Base-by-base conservation (phyloP, 2,888 invertebrate genomes). In the Clivina fossor region DNA sequence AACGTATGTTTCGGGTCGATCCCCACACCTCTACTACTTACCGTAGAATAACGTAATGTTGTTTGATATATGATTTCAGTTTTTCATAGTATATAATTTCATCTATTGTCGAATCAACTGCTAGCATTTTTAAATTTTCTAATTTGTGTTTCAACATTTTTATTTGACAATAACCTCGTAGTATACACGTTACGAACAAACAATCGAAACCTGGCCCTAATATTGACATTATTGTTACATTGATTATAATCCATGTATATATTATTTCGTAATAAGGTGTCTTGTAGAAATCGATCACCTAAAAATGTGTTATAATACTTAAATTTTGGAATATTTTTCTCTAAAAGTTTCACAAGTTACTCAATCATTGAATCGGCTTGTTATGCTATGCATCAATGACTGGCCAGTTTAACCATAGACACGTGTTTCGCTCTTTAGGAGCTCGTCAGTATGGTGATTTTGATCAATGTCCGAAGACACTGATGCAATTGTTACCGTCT, bases 221-320 rank as follows among this genome's bases (percentile, higher is more conserved):
- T 19, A 40, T 40, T 19, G 40, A n/a, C 7, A 40, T 18, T n/a
- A 40, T 40, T 9, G 11, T 7, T 9, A 5, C 19, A 19, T 40
- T 40, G 2, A 18, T 11, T 20, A 16, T n/a, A 20, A n/a, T n/a
- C 40, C 40, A 40, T 8, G 22, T 8, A 22, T 19, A 40, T 2
- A 40, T 1, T 8, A 19, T 7, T 40, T 40, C 40, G 20, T 40
- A 40, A 40, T 20, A 40, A n/a, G 40, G 40, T 11, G 40, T 19
- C 22, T 40, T 19, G 5, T 20, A 4, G 22, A 40, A 40, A 9
- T 40, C 4, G n/a, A n/a, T n/a, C n/a, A n/a, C n/a, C n/a, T n/a
- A n/a, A n/a, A n/a, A n/a, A n/a, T n/a, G n/a, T n/a, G n/a, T n/a
- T n/a, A n/a, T n/a, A n/a, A n/a, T n/a, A n/a, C n/a, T n/a, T n/a